Conservation (phyloP, 2,888 invertebrate species). For the Euclidia mi region DNA sequence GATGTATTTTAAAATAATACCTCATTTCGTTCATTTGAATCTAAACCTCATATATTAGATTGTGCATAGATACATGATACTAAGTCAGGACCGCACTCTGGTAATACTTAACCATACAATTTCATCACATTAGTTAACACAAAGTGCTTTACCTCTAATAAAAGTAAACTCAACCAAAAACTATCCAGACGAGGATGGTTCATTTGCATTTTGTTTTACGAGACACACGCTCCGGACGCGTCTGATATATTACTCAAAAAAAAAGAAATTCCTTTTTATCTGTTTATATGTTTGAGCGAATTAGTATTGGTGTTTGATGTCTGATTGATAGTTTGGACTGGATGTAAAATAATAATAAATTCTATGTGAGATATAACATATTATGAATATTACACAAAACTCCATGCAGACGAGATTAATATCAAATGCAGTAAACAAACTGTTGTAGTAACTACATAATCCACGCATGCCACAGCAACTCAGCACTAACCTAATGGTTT, state of each 20-base stretch:
- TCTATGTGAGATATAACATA: no score
- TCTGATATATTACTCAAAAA: slow-evolving; percentile 11
- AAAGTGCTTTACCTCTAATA: slow-evolving; percentile 25
- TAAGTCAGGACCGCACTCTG: not conserved
- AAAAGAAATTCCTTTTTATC: not conserved
- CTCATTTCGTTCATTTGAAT: not conserved
- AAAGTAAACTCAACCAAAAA: slow-evolving; percentile 28
- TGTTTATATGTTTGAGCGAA: not conserved
- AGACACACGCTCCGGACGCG: not conserved
- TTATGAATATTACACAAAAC: no score
- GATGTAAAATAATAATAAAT: no score
- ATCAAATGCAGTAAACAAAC: no score
- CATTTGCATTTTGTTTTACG: slow-evolving; percentile 37
- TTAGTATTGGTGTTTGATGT: not conserved
- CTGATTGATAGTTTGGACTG: no score
- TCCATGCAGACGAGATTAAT: no score
- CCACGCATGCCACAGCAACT: no score
- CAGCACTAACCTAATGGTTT: no score
- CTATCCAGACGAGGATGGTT: slow-evolving; percentile 23
- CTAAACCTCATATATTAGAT: not conserved
- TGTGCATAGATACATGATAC: not conserved
- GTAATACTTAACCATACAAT: slow-evolving; percentile 21
- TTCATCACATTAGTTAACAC: slow-evolving; percentile 28
- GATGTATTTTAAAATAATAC: not conserved
- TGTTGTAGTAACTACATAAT: no score